phyloP scores from a whole-genome alignment of 64 coral and sea anemone genomes.

The Pocillopora damicornis region DNA sequence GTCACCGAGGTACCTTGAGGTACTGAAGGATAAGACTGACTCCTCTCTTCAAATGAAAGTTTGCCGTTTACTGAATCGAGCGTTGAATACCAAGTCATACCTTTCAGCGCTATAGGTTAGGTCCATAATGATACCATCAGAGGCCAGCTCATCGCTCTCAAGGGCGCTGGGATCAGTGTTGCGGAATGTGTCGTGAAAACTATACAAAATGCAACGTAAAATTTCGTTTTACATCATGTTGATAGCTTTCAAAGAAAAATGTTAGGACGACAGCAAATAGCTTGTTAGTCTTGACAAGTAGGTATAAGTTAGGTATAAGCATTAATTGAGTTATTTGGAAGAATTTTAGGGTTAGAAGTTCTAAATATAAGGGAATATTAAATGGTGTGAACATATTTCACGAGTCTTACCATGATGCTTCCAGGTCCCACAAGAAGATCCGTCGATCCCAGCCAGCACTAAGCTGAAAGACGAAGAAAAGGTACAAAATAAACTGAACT shows the following conservation, averaged over 20 bases:
- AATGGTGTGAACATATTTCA: neutral
- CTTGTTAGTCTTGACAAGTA: too few relatives aligned
- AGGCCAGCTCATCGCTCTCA: slow-evolving; percentile 73
- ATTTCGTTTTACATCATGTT: too few relatives aligned
- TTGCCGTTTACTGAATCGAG: too few relatives aligned
- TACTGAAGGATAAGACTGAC: too few relatives aligned
- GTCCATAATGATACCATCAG: slow-evolving; percentile 99
- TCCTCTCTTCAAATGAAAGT: too few relatives aligned
- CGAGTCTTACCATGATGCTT: slow-evolving; percentile 63
- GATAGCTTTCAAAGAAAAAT: neutral
- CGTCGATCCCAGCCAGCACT: slow-evolving; percentile 91
- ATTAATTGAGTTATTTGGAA: too few relatives aligned
- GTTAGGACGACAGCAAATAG: neutral
- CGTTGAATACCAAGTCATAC: slow-evolving; percentile 1
- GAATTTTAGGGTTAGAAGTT: too few relatives aligned
- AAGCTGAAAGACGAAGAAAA: slow-evolving; percentile 44
- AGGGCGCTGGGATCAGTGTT: slow-evolving; percentile 61
- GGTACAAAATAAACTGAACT: neutral
- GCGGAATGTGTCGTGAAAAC: slow-evolving; percentile 79
- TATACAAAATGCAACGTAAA: slow-evolving; percentile 33
- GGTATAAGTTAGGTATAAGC: too few relatives aligned
- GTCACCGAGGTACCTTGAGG: too few relatives aligned
- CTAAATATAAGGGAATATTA: too few relatives aligned
- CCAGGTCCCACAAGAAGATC: slow-evolving; percentile 94
- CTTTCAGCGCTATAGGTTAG: slow-evolving; percentile 83